A percentile compares a stretch with the other conserved stretches of the same genome.
Evolutionary conservation across 2,888 invertebrate genomes (phyloP).

Genomic region (Xanthorhoe designata): DNA sequence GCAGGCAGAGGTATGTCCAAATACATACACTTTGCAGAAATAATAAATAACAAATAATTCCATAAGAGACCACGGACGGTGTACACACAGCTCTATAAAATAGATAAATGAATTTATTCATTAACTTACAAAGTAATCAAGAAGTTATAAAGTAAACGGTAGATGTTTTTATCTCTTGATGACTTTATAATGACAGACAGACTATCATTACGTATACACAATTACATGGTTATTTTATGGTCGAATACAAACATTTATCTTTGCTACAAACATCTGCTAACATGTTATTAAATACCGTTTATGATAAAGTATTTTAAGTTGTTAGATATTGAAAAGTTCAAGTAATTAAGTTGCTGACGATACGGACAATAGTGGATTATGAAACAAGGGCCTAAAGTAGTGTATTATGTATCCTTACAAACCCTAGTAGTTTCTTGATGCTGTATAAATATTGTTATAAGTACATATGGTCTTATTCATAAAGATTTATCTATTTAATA

Average conservation of each 20-base stretch:
- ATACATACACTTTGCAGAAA: too few species aligned
- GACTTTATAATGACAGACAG: conserved; percentile 28
- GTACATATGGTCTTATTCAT: too few species aligned
- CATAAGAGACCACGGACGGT: too few species aligned
- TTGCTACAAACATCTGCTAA: conserved; percentile 15
- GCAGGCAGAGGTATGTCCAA: too few species aligned
- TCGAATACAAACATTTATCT: conserved; percentile 1
- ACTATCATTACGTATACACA: conserved; percentile 23
- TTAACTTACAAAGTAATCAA: background rate
- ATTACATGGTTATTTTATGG: conserved; percentile 15
- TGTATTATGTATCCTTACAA: too few species aligned
- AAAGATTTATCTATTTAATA: too few species aligned
- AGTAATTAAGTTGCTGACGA: background rate
- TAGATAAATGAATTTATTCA: background rate
- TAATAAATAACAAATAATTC: too few species aligned
- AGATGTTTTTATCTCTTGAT: conserved; percentile 16
- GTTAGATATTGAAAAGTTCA: conserved; percentile 3
- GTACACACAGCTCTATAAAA: too few species aligned
- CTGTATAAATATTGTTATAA: too few species aligned
- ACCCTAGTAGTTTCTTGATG: too few species aligned
- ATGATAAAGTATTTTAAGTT: background rate
- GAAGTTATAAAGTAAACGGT: background rate
- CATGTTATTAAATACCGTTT: conserved; percentile 23
- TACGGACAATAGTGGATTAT: too few species aligned
- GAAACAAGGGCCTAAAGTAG: too few species aligned